These are phyloP conservation scores for Onychomys leucogaster DNA, from an alignment of 2,797 vertebrate species.

Conservation along the genomic window DNA sequence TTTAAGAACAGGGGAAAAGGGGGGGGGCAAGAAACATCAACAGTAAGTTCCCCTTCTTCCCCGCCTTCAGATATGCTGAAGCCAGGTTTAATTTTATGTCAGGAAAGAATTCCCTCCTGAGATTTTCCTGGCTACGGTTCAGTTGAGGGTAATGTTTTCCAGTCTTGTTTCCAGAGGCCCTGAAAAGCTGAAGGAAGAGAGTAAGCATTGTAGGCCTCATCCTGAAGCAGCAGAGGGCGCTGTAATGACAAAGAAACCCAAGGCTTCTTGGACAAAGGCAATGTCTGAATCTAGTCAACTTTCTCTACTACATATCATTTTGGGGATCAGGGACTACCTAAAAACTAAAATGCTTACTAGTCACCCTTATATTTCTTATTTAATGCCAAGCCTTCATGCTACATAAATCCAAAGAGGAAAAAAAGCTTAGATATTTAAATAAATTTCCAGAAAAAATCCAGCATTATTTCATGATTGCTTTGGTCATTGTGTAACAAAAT, in stretches of 20 bases:
- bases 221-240: slow-evolving; percentile 77
- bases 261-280: background rate
- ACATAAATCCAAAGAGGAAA: background rate
- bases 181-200: slow-evolving; percentile 64
- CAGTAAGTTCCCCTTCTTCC: slow-evolving; percentile 69
- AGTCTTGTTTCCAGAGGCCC: slow-evolving; percentile 75
- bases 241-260: slow-evolving; percentile 43
- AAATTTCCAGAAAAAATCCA: background rate
- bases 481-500: background rate
- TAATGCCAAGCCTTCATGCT: slow-evolving; percentile 1
- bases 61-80: slow-evolving; percentile 72
- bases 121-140: slow-evolving; percentile 81
- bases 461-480: background rate
- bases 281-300: slow-evolving; percentile 3
- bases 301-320: background rate
- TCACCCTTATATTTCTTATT: background rate
- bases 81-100: slow-evolving; percentile 84
- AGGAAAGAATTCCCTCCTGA: slow-evolving; percentile 84
- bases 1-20: slow-evolving; percentile 79
- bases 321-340: background rate
- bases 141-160: slow-evolving; percentile 83
- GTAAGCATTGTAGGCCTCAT: background rate
- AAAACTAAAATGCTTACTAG: slow-evolving; percentile 16
- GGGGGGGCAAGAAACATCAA: slow-evolving; percentile 80
- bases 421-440: background rate